Conservation (phyloP, 2,888 invertebrate species). For the Nomada hirtipes region DNA sequence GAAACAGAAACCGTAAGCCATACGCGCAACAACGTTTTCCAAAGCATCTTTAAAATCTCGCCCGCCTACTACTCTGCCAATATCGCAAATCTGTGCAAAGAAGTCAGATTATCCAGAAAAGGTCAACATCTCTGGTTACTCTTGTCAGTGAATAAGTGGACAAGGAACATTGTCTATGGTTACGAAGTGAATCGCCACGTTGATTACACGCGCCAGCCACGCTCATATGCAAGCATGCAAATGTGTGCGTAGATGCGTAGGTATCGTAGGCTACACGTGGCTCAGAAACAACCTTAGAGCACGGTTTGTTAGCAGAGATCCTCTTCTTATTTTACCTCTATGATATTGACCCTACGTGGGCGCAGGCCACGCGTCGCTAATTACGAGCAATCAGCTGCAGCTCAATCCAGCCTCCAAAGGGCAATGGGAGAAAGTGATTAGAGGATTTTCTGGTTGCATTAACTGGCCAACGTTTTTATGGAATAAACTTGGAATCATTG, state of each 20-base stretch:
- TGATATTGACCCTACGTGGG: conserved; percentile 79
- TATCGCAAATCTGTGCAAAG: conserved; percentile 30
- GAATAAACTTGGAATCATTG: conserved; percentile 1
- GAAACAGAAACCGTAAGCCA: neutral
- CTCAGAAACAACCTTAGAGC: conserved; percentile 61
- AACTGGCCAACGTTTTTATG: conserved; percentile 23
- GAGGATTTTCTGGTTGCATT: conserved; percentile 74
- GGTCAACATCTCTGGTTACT: neutral
- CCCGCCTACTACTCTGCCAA: neutral
- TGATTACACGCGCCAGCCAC: conserved; percentile 48
- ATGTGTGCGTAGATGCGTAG: conserved; percentile 62
- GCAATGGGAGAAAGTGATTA: conserved; percentile 78
- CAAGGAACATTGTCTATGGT: conserved; percentile 25
- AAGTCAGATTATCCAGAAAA: too few relatives aligned
- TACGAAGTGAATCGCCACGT: conserved; percentile 59
- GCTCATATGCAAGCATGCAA: conserved; percentile 14
- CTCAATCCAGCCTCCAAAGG: conserved; percentile 76
- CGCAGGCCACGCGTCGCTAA: conserved; percentile 82
- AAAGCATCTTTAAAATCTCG: neutral
- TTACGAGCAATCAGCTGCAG: conserved; percentile 80
- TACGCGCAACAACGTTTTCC: neutral
- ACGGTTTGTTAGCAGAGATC: conserved; percentile 68
- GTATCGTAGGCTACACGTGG: conserved; percentile 61
- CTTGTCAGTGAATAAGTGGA: neutral
- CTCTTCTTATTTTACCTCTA: conserved; percentile 54